Evolutionary conservation across 2,888 invertebrate species (phyloP).

Genomic region (Muschampia plurimacula): DNA sequence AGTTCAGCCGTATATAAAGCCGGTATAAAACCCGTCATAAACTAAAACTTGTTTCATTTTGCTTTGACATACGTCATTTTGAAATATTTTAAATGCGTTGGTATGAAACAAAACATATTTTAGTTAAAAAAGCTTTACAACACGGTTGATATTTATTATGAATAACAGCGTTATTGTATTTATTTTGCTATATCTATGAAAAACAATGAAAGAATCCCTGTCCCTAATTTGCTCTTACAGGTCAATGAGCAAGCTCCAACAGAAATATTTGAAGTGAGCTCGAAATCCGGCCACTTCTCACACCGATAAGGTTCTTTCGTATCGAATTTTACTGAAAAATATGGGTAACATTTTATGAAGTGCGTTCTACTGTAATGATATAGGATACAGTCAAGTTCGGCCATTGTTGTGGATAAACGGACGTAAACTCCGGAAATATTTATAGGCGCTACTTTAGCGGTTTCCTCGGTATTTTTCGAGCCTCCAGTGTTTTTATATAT

Average conservation of each 20-base stretch:
- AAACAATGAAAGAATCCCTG: constrained; percentile 4
- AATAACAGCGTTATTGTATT: too few species aligned
- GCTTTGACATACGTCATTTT: too few species aligned
- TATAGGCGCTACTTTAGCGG: constrained; percentile 49
- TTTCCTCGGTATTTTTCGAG: constrained; percentile 1
- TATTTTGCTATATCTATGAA: neutral
- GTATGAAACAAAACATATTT: too few species aligned
- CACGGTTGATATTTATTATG: too few species aligned
- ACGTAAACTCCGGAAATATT: constrained; percentile 57
- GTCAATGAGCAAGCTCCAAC: constrained; percentile 26
- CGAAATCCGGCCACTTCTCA: constrained; percentile 45
- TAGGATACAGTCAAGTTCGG: constrained; percentile 56
- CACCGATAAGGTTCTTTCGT: constrained; percentile 49
- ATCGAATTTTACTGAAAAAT: constrained; percentile 51
- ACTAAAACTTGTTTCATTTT: too few species aligned
- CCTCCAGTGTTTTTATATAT: neutral
- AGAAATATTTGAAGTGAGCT: constrained; percentile 43
- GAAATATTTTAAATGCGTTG: too few species aligned
- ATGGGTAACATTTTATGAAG: constrained; percentile 57
- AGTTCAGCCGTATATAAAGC: too few species aligned
- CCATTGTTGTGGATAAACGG: constrained; percentile 57
- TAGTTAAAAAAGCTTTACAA: too few species aligned
- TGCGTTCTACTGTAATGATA: constrained; percentile 57
- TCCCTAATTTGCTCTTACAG: constrained; percentile 13
- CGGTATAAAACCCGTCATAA: too few species aligned